phyloP scores from a whole-genome alignment of 1,140 invertebrate genomes.

The Bombus consobrinus region DNA sequence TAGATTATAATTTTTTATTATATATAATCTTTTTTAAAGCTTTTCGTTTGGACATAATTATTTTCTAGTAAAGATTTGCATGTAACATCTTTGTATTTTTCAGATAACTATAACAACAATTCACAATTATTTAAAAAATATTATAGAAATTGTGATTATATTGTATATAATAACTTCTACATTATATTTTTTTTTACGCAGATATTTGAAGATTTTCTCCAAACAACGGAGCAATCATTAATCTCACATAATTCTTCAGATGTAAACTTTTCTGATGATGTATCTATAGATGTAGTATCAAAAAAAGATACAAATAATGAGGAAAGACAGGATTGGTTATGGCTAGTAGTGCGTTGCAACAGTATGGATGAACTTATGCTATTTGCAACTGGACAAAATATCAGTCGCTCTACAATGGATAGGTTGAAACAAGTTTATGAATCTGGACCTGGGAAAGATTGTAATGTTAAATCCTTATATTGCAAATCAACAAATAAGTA shows the following conservation, averaged over 20 bases:
- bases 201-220: constrained; percentile 77
- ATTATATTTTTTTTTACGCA: constrained; percentile 62
- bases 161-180: constrained; percentile 47
- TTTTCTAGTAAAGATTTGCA: too few relatives aligned
- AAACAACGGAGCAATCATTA: constrained; percentile 56
- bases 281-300: constrained; percentile 43
- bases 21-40: too few relatives aligned
- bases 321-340: constrained; percentile 74
- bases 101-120: too few relatives aligned
- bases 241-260: constrained; percentile 1
- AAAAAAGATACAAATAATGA: constrained; percentile 59
- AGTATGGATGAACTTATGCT: constrained; percentile 79
- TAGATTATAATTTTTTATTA: too few relatives aligned
- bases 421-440: constrained; percentile 76
- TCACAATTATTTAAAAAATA: neutral
- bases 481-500: constrained; percentile 80
- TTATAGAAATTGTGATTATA: neutral
- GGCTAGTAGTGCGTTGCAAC: constrained; percentile 78
- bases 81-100: too few relatives aligned
- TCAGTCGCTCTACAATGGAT: constrained; percentile 74
- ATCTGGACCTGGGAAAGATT: constrained; percentile 76
- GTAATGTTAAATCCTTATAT: constrained; percentile 80
- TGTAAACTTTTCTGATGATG: constrained; percentile 38
- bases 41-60: too few relatives aligned
- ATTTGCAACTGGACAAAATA: constrained; percentile 79